phyloP scores from a whole-genome alignment of 1,140 invertebrate species.

The Musca vetustissima region DNA sequence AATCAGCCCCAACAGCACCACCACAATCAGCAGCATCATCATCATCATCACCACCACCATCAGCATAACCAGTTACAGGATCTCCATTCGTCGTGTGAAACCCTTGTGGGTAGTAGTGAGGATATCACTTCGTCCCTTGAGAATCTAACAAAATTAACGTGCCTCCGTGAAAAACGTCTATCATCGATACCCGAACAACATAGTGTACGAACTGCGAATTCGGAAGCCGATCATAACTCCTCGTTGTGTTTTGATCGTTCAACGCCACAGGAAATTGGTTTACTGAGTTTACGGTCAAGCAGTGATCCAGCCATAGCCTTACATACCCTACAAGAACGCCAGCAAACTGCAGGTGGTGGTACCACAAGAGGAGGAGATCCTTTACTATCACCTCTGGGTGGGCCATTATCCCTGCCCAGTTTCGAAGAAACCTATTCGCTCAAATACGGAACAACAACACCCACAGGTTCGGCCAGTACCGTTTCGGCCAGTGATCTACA shows the following conservation, averaged over 20 bases:
- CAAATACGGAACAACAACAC: slow-evolving; percentile 56
- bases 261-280: slow-evolving; percentile 33
- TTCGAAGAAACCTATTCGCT: slow-evolving; percentile 85
- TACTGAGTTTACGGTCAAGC: slow-evolving; percentile 49
- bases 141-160: slow-evolving; percentile 53
- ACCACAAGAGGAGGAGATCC: slow-evolving; percentile 25
- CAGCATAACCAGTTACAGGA: slow-evolving; percentile 35
- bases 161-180: slow-evolving; percentile 52
- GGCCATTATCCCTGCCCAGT: slow-evolving; percentile 67
- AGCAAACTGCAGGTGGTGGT: slow-evolving; percentile 31
- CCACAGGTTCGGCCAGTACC: slow-evolving; percentile 26
- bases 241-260: slow-evolving; percentile 35
- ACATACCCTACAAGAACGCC: slow-evolving; percentile 41
- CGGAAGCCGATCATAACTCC: slow-evolving; percentile 39
- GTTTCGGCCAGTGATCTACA: slow-evolving; percentile 52
- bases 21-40: slow-evolving; percentile 35
- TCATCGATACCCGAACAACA: slow-evolving; percentile 56
- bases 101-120: slow-evolving; percentile 38
- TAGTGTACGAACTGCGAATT: slow-evolving; percentile 45
- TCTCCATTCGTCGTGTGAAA: slow-evolving; percentile 33
- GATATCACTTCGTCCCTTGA: slow-evolving; percentile 50
- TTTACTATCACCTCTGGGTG: slow-evolving; percentile 45
- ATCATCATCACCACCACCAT: slow-evolving; percentile 32
- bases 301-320: slow-evolving; percentile 52
- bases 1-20: slow-evolving; percentile 33